Evolutionary conservation across 2,888 invertebrate genomes (phyloP), one percentile per base, ranked within the genome.

Genomic region (Allacma fusca): DNA sequence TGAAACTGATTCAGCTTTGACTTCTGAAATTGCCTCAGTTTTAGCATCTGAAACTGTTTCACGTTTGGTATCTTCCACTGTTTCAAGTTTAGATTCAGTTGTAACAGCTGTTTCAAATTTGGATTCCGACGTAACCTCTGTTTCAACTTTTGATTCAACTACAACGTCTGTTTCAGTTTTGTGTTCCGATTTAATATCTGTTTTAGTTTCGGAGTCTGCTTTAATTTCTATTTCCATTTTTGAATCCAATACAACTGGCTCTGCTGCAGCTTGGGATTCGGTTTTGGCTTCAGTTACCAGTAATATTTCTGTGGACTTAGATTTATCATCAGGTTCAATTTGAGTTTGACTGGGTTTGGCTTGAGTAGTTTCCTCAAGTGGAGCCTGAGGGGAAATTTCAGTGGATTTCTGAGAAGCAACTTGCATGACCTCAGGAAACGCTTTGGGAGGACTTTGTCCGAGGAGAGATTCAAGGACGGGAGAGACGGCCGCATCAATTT

Each of bases 401-500:
- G 67, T 76, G 21, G 76, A 59, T 44, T 44, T n/a, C 44, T 75
- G 43, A 67, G 43, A 44, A 21, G 34, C 19, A 26, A 13, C 21
- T 72, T 73, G 34, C 19, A 21, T 5, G 23, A 62, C 24, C 21
- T 50, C 34, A 23, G 78, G 68, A 16, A 74, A 62, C 26, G 59
- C 24, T 71, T 68, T 29, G 24, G 76, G 24, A 16, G 69, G 59
- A 44, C 44, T 70, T 67, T 80, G 78, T 23, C 71, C 73, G 57
- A 80, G 77, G 23, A 80, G 74, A 29, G 81, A 81, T 59, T 81
- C 79, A 1, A 77, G 34, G 13, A 81, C 79, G 26, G 81, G 81
- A 0, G 77, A 78, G 5, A 81, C 79, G 19, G 81, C 81, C 9
- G 79, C 79, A 64, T 81, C 79, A 65, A 78, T 79, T 78, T 79